phyloP scores from a whole-genome alignment of 2,797 vertebrate genomes.

The Lepus townsendii region DNA sequence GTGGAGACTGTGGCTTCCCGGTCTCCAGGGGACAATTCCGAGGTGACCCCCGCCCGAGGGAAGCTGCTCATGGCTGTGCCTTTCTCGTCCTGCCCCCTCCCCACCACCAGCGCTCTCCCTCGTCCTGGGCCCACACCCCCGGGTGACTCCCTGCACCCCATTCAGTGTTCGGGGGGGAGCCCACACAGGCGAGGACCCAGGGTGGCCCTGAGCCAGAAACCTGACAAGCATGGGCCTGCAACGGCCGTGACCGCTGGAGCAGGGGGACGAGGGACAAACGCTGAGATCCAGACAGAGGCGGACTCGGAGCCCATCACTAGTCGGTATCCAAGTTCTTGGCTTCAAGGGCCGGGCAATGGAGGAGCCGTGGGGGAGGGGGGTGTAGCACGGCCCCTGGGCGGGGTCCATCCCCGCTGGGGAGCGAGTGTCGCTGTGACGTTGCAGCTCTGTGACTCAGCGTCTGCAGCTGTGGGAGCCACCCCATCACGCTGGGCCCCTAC shows the following conservation, averaged over 20 bases:
- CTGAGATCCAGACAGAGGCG: no score
- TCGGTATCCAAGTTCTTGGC: constrained; percentile 85
- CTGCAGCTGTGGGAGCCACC: background rate
- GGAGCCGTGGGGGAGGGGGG: constrained; percentile 77
- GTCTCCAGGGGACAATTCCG: background rate
- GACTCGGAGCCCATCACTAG: constrained; percentile 69
- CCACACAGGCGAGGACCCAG: background rate
- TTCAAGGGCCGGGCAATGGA: constrained; percentile 80
- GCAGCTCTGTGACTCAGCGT: constrained; percentile 63
- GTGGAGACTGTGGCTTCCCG: background rate
- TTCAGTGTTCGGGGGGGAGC: background rate
- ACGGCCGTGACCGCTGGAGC: no score
- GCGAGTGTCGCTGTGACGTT: constrained; percentile 75
- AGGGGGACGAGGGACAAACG: no score
- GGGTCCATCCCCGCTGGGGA: constrained; percentile 75
- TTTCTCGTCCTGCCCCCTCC: background rate
- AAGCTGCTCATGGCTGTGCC: background rate
- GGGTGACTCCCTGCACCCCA: constrained; percentile 7
- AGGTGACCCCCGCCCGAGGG: background rate
- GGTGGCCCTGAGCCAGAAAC: background rate
- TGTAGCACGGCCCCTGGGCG: constrained; percentile 76
- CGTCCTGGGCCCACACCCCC: background rate
- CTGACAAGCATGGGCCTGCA: no score
- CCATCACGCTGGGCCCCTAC: fast-evolving
- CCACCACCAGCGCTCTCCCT: background rate